Evolutionary conservation across 2,113 vertebrate species (phyloP), one percentile per base, ranked within the genome.

Genomic region (Lethenteron reissneri): DNA sequence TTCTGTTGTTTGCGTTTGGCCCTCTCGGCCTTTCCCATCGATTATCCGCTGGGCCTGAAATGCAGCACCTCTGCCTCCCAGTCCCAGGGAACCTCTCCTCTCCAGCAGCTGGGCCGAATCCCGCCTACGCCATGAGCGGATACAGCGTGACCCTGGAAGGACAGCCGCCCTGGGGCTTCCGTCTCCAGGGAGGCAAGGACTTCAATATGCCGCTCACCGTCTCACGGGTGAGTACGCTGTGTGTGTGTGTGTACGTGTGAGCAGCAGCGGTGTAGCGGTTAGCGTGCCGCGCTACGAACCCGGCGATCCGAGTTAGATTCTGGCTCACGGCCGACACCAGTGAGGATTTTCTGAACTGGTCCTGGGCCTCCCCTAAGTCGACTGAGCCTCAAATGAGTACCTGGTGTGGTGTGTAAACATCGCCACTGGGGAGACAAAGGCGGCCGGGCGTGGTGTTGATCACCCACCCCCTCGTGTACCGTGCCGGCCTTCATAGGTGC

Each of bases 211-310:
- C 64, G 3, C 64, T 68, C 64, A 68, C 64, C 9, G n/a, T 68
- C 25, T 68, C 64, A 68, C n/a, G 64, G 64, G 64, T 68, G 25
- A 12, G n/a, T 68, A n/a, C 64, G n/a, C 64, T 68, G n/a, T 12
- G 64, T n/a, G 64, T 11, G 21, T 21, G 9, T 11, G 25, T n/a
- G n/a, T 68, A 10, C 25, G n/a, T 68, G 25, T 17, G 64, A 17
- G 25, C 64, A n/a, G 10, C 64, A 68, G 62, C 9, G 15, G 9
- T 68, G n/a, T 68, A 10, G n/a, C 9, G n/a, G 3, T 11, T 68
- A 68, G 25, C 25, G 8, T 68, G 64, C 10, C 11, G 9, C 64
- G 64, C 25, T 10, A 68, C 10, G 64, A 25, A 8, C n/a, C n/a
- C 25, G 25, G 25, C n/a, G 25, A 8, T 10, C 25, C 9, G 10